These are phyloP conservation scores for Protobothrops flavoviridis DNA, from an alignment of 2,113 vertebrate species.

Conservation along the genomic window DNA sequence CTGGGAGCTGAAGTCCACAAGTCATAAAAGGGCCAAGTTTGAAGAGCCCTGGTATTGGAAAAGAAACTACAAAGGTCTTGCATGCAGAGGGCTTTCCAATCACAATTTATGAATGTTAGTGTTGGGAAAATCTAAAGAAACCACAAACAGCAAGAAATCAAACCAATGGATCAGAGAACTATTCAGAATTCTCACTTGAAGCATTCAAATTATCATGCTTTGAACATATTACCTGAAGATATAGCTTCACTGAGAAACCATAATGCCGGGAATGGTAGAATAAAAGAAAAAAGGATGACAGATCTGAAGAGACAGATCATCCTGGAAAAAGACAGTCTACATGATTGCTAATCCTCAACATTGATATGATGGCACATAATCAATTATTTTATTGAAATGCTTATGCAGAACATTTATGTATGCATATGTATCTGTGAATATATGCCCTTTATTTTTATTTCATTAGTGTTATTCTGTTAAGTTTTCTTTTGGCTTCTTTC, in stretches of 20 bases:
- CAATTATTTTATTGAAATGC: neutral
- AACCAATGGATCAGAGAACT: neutral
- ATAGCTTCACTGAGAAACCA: neutral
- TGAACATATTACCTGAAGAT: neutral
- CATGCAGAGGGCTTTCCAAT: neutral
- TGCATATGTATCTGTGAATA: neutral
- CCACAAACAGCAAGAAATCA: neutral
- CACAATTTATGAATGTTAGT: neutral
- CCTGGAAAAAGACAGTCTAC: neutral
- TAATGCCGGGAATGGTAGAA: neutral
- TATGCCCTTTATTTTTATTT: neutral
- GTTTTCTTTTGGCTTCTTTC: neutral
- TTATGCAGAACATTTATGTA: neutral
- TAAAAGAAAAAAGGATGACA: neutral
- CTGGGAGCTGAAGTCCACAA: too few species aligned
- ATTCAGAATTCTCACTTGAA: neutral
- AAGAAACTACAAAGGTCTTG: neutral
- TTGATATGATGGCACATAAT: neutral
- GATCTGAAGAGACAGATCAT: neutral
- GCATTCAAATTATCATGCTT: neutral
- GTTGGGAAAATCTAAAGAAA: neutral
- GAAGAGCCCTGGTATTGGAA: neutral
- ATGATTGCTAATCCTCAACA: neutral
- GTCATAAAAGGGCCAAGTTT: too few species aligned
- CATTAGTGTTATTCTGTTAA: neutral